Evolutionary conservation across 53 echinoderm and acorn worm species (phyloP), one percentile per base, ranked within the genome.

Genomic region (Zoroaster sp.): DNA sequence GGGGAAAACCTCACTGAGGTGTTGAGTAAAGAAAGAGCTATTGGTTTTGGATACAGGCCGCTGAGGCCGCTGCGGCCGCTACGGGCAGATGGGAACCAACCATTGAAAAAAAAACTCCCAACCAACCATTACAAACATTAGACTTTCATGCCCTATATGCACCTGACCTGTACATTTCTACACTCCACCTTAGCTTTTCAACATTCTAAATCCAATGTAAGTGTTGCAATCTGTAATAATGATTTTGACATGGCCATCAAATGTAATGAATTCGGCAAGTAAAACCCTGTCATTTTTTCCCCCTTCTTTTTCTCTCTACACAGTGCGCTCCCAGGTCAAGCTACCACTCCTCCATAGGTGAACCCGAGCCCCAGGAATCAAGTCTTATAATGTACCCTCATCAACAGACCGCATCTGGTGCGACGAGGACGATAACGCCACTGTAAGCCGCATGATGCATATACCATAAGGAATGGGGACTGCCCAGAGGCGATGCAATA

Each of bases 301-400:
- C 81, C n/a, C 34, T 35, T n/a, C 40, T 28, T 67, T 32, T 14
- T 44, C 10, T 38, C 51, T 8, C 3, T 18, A 54, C 63, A 36
- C 52, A 8, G 35, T 52, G 52, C 31, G 40, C 63, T 44, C 23
- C 41, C 2, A 25, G 65, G 81, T 80, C 82, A 82, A 42, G 68
- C 43, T 20, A 67, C 66, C 82, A 82, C 82, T 82, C 82, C 82
- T 43, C 82, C 69, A 32, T 0, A 41, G 32, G 6, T 68, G 69
- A 82, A 68, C 82, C 44, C 68, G 66, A 66, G 67, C 82, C 82
- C 68, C 33, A 68, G 66, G 82, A 82, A 41, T 82, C 82, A 82
- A 82, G 68, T 44, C 82, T 20, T 32, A 82, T 82, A 68, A 82
- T 82, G 68, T 44, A 21, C 68, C 82, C 47, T 44, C 68, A 44